These are phyloP conservation scores for Nematostella vectensis DNA, from an alignment of 92 coral and sea anemone genomes.

Conservation along the genomic window DNA sequence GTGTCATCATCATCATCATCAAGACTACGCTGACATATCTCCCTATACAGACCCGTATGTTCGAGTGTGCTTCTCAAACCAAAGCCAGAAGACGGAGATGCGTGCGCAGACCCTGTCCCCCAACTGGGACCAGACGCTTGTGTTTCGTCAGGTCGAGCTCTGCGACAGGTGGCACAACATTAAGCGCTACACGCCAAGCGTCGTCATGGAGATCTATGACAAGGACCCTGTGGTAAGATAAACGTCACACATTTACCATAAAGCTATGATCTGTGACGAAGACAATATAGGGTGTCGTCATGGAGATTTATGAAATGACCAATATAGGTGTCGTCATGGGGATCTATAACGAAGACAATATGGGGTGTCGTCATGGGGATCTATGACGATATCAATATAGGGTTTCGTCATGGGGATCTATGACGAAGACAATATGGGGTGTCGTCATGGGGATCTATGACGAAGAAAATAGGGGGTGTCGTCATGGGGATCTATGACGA, in stretches of 20 bases:
- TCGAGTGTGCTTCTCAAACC: conserved; percentile 52
- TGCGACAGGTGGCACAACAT: conserved; percentile 43
- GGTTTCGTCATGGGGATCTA: too few species aligned
- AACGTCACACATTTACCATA: background rate
- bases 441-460: too few species aligned
- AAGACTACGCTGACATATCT: too few species aligned
- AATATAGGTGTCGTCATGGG: too few species aligned
- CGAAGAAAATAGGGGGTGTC: too few species aligned
- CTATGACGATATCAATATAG: too few species aligned
- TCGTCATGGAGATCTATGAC: conserved; percentile 78
- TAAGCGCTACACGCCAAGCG: conserved; percentile 53
- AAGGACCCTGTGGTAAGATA: conserved; percentile 56
- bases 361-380: too few species aligned
- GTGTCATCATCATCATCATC: too few species aligned
- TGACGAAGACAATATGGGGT: too few species aligned
- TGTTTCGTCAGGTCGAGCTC: conserved; percentile 59
- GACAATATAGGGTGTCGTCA: background rate
- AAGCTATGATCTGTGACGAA: background rate
- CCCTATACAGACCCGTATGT: conserved; percentile 68
- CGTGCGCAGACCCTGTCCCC: conserved; percentile 53
- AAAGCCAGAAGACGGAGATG: conserved; percentile 62
- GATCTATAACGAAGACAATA: too few species aligned
- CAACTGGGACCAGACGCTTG: conserved; percentile 88
- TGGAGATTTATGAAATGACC: too few species aligned
- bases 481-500: too few species aligned